Percentiles rank a stretch among this genome's conserved stretches.
Conservation (phyloP, 53 echinoderm and acorn worm species). For the Temnopleurus reevesii region DNA sequence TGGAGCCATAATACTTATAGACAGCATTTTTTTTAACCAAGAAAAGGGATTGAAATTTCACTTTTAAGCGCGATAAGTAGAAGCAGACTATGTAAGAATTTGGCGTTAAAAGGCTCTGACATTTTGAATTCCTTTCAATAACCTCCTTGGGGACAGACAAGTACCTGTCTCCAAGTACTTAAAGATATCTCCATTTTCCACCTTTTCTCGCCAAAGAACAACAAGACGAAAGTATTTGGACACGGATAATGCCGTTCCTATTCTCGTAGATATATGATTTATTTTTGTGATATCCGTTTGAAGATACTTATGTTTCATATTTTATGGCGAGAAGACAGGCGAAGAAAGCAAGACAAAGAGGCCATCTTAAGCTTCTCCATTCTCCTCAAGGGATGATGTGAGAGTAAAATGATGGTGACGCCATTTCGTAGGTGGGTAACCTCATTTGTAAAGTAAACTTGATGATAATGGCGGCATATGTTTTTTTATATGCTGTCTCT, state of each 20-base stretch:
- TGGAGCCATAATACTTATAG: neutral
- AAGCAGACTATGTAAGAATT: neutral
- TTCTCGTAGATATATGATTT: neutral
- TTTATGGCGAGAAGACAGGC: neutral
- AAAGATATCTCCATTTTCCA: neutral
- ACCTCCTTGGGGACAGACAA: neutral
- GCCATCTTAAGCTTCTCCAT: neutral
- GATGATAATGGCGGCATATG: neutral
- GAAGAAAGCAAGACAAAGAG: neutral
- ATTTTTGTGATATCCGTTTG: neutral
- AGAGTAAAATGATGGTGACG: neutral
- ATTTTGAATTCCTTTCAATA: neutral
- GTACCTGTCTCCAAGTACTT: neutral
- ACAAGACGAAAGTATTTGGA: neutral
- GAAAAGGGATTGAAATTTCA: slow-evolving; percentile 18
- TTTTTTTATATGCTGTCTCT: neutral
- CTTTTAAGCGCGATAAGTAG: neutral
- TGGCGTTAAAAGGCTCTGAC: slow-evolving; percentile 23
- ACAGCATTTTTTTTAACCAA: neutral
- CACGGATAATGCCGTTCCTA: neutral
- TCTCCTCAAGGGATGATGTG: neutral
- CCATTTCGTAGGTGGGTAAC: neutral
- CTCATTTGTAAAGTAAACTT: neutral
- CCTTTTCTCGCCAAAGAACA: neutral
- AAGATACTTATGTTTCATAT: neutral